These are phyloP conservation scores for Cranoglanis bouderius DNA, from an alignment of 2,113 vertebrate genomes.

Conservation along the genomic window DNA sequence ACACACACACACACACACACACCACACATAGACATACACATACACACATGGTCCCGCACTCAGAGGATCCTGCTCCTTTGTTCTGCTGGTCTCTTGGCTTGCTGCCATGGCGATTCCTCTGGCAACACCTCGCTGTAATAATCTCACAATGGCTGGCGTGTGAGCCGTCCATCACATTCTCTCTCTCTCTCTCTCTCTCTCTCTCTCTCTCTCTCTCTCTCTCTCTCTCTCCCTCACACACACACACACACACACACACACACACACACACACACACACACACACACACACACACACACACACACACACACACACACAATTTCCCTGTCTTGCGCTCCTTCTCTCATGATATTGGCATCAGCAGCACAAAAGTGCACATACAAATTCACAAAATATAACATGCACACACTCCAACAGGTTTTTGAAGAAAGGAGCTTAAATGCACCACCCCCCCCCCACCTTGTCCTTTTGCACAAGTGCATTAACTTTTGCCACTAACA, in stretches of 20 bases:
- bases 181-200: conserved; percentile 13
- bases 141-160: conserved; percentile 71
- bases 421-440: not conserved
- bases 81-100: conserved; percentile 65
- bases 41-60: conserved; percentile 42
- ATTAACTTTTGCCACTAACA: not conserved
- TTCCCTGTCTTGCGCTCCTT: conserved; percentile 14
- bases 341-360: conserved; percentile 54
- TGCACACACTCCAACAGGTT: not conserved
- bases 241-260: not conserved
- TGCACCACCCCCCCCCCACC: no score
- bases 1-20: conserved; percentile 40
- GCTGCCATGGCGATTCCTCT: conserved; percentile 65
- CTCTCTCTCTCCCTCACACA: conserved; percentile 1
- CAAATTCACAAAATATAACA: not conserved
- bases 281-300: conserved; percentile 17
- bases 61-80: conserved; percentile 64
- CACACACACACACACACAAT: not conserved
- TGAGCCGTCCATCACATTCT: conserved; percentile 68
- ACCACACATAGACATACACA: conserved; percentile 47
- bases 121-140: conserved; percentile 68
- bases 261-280: conserved; percentile 2
- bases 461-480: not conserved
- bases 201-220: not conserved
- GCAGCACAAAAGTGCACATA: not conserved